Evolutionary conservation across 2,113 vertebrate species (phyloP).

Genomic region (Phalacrocorax pelagicus): DNA sequence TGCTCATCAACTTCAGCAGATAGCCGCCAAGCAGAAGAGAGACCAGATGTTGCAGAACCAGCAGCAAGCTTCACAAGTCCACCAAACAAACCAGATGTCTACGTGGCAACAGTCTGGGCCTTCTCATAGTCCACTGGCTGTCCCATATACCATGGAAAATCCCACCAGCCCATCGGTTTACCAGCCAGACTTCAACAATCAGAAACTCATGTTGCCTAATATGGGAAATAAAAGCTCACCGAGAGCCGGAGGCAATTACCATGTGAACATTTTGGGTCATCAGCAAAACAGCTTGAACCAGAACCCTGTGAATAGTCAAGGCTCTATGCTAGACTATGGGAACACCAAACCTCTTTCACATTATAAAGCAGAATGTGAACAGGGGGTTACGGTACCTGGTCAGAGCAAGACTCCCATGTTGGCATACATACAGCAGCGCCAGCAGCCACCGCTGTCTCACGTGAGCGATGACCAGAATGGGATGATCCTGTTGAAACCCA

Average conservation of each 20-base stretch:
- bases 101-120: slow-evolving; percentile 83
- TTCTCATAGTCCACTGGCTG: slow-evolving; percentile 83
- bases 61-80: slow-evolving; percentile 71
- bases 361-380: slow-evolving; percentile 85
- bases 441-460: slow-evolving; percentile 72
- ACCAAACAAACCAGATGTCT: slow-evolving; percentile 79
- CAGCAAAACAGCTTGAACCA: slow-evolving; percentile 79
- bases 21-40: slow-evolving; percentile 84
- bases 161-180: slow-evolving; percentile 88
- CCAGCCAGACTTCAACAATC: slow-evolving; percentile 84
- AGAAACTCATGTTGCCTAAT: slow-evolving; percentile 85
- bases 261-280: slow-evolving; percentile 83
- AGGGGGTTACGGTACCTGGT: slow-evolving; percentile 68
- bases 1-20: slow-evolving; percentile 89
- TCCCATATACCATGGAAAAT: slow-evolving; percentile 86
- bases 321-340: slow-evolving; percentile 83
- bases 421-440: slow-evolving; percentile 80
- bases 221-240: slow-evolving; percentile 87
- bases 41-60: slow-evolving; percentile 82
- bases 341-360: slow-evolving; percentile 96
- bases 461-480: slow-evolving; percentile 75
- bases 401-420: slow-evolving; percentile 85
- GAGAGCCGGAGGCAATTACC: slow-evolving; percentile 82
- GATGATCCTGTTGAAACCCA: slow-evolving; percentile 83
- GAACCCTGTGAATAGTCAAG: slow-evolving; percentile 71